Percentiles rank a stretch among this genome's conserved stretches.
These are phyloP conservation scores for Cacoxenus indagator DNA, from an alignment of 2,888 invertebrate species.

Conservation along the genomic window DNA sequence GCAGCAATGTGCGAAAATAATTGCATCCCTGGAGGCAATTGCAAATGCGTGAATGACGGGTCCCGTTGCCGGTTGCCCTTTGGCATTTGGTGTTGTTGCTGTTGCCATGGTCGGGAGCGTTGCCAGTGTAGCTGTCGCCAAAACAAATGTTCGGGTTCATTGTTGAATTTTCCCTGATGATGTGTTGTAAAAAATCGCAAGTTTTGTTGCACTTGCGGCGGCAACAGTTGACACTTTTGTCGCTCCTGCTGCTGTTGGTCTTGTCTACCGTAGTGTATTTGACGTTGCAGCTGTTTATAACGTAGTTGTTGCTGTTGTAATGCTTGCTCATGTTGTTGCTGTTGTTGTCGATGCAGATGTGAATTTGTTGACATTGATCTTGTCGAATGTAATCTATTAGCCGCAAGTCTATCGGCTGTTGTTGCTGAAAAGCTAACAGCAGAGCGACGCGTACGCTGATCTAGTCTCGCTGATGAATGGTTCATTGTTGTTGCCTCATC, in stretches of 20 bases:
- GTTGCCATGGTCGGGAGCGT: not conserved
- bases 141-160: conserved; percentile 17
- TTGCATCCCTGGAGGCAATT: conserved; percentile 52
- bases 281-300: conserved; percentile 44
- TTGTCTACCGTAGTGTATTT: conserved; percentile 33
- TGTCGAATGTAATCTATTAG: conserved; percentile 65
- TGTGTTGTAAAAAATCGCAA: conserved; percentile 45
- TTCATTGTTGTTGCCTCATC: conserved; percentile 23
- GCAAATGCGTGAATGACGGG: conserved; percentile 22
- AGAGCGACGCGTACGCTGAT: conserved; percentile 27
- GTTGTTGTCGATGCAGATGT: conserved; percentile 37
- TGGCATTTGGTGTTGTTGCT: conserved; percentile 27
- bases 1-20: conserved; percentile 41
- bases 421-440: conserved; percentile 28
- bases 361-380: conserved; percentile 62
- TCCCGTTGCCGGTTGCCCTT: conserved; percentile 14
- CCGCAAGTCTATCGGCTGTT: conserved; percentile 37
- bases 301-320: conserved; percentile 31
- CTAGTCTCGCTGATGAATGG: not conserved
- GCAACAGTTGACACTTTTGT: conserved; percentile 6
- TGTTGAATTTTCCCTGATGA: conserved; percentile 51
- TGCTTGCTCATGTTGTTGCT: conserved; percentile 34
- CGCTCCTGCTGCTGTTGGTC: conserved; percentile 35
- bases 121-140: conserved; percentile 27
- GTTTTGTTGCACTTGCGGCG: conserved; percentile 24